These are phyloP conservation scores for Marcusenius ussheri DNA, from an alignment of 2,113 vertebrate species.

Conservation along the genomic window DNA sequence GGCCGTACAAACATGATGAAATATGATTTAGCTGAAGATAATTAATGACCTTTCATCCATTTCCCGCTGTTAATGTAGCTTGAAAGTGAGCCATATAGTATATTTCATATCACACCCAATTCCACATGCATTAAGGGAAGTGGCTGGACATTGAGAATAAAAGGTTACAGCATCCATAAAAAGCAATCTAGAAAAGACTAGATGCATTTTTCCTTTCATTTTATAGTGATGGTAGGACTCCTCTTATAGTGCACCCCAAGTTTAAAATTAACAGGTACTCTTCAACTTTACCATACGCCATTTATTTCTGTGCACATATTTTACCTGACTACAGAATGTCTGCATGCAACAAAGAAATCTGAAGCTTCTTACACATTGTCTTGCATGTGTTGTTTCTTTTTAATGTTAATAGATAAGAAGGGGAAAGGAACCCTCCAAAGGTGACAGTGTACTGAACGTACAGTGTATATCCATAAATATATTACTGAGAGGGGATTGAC, in stretches of 20 bases:
- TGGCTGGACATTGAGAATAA: constrained; percentile 33
- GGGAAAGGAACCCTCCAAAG: background rate
- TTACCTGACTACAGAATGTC: background rate
- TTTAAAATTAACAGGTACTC: background rate
- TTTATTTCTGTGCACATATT: background rate
- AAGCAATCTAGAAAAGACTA: background rate
- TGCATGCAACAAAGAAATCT: background rate
- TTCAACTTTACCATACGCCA: background rate
- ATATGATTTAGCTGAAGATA: constrained; percentile 29
- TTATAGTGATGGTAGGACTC: background rate
- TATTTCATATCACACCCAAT: constrained; percentile 28
- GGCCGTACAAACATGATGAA: constrained; percentile 21
- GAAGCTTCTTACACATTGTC: background rate
- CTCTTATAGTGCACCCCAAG: background rate
- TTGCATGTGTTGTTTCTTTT: background rate
- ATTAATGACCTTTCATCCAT: constrained; percentile 16
- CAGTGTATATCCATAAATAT: background rate
- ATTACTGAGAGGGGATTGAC: background rate
- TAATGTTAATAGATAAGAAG: background rate
- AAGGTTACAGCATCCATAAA: background rate
- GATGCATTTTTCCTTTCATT: background rate
- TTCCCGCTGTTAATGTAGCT: constrained; percentile 41
- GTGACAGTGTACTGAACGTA: background rate
- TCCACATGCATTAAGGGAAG: constrained; percentile 31
- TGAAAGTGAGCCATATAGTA: constrained; percentile 41